Conservation (phyloP, 2,888 invertebrate genomes). For the Andrena dorsata region DNA sequence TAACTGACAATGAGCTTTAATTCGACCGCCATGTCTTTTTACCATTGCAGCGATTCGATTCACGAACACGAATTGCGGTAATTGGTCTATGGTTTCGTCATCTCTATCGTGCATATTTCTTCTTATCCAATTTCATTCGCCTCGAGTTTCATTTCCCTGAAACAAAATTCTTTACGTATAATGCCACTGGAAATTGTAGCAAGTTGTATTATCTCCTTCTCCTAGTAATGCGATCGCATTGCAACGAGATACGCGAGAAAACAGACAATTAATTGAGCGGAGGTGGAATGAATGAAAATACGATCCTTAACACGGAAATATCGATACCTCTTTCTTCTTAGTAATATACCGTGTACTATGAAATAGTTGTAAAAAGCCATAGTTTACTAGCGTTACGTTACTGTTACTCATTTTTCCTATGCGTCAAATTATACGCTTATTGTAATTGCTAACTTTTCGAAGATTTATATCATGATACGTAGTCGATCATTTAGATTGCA, state of each 20-base stretch:
- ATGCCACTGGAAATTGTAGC: slow-evolving; percentile 29
- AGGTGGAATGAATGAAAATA: slow-evolving; percentile 19
- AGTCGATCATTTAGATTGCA: slow-evolving; percentile 24
- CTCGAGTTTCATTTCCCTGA: neutral
- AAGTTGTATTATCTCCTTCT: slow-evolving; percentile 11
- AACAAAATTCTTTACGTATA: neutral
- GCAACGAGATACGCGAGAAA: neutral
- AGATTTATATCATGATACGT: slow-evolving; percentile 26
- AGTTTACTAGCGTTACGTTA: slow-evolving; percentile 40
- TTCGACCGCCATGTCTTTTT: slow-evolving; percentile 16
- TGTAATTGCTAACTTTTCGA: slow-evolving; percentile 35
- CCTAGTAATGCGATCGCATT: neutral
- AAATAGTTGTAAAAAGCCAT: slow-evolving; percentile 32
- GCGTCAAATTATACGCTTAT: slow-evolving; percentile 44
- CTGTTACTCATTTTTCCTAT: slow-evolving; percentile 35
- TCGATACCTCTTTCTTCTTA: slow-evolving; percentile 15
- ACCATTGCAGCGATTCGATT: slow-evolving; percentile 18
- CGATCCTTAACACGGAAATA: slow-evolving; percentile 15
- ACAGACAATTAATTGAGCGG: slow-evolving; percentile 4
- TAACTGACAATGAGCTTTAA: slow-evolving; percentile 20
- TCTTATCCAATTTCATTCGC: neutral
- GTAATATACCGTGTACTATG: slow-evolving; percentile 20
- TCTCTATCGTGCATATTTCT: neutral
- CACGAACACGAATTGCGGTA: neutral
- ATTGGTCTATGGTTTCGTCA: neutral